Evolutionary conservation across 1,140 invertebrate genomes (phyloP).

Genomic region (Chymomyza costata): DNA sequence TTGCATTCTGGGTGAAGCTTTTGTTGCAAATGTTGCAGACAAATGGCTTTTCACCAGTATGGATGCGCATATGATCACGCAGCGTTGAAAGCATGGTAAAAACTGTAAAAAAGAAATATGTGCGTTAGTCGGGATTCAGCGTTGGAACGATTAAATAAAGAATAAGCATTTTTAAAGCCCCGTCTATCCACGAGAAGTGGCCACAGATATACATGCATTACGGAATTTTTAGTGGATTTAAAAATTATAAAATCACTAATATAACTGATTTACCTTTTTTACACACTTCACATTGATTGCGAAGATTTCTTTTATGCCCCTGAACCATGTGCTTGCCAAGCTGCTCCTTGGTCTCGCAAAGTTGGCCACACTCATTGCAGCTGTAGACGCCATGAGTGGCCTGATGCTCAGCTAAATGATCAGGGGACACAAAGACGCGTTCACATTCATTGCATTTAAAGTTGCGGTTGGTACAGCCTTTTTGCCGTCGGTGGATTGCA

Average conservation of each 20-base stretch:
- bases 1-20: conserved; percentile 77
- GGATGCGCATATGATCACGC: conserved; percentile 76
- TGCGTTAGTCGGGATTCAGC: neutral
- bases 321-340: conserved; percentile 74
- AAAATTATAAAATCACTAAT: too few relatives aligned
- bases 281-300: conserved; percentile 79
- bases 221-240: too few relatives aligned
- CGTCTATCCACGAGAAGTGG: too few relatives aligned
- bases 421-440: conserved; percentile 76
- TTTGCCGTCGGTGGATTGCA: conserved; percentile 46
- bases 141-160: too few relatives aligned
- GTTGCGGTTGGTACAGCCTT: conserved; percentile 58
- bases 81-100: conserved; percentile 78
- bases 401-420: conserved; percentile 75
- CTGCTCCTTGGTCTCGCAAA: conserved; percentile 69
- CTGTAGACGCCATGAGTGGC: conserved; percentile 35
- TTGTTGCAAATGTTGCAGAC: conserved; percentile 74
- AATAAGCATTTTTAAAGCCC: too few relatives aligned
- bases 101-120: conserved; percentile 30
- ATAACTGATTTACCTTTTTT: conserved; percentile 77
- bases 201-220: too few relatives aligned
- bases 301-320: conserved; percentile 77
- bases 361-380: conserved; percentile 69
- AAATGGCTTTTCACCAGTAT: conserved; percentile 75
- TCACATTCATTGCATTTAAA: conserved; percentile 62